Base-by-base conservation (phyloP, 2,113 vertebrate species). In the Brachyhypopomus occidentalis region DNA sequence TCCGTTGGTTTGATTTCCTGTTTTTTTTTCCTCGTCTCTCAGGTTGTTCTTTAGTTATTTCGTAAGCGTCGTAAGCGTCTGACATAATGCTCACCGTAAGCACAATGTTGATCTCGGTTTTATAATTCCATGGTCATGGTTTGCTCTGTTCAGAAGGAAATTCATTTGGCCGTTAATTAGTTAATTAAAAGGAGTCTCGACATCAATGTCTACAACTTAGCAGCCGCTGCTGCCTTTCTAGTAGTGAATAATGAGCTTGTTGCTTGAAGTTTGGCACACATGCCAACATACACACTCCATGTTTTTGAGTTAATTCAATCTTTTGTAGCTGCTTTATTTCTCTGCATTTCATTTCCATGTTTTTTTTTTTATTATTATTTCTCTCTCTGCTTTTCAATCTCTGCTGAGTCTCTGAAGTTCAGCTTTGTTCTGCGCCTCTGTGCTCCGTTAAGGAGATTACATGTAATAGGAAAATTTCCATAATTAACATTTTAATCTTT, bases 401-500 rank as follows among this genome's bases (percentile, higher is more conserved):
- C 72, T 34, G 86, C 79, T 74, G 86, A 74, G 77, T 80, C 58
- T 87, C 80, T 86, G 67, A 88, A 92, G 85, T 89, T 84, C 80
- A 85, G 85, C 80, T 87, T 87, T 89, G 89, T 91, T 92, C 73
- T 66, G 19, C 62, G 9, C 59, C 67, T 59, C 84, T 83, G 84
- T 89, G 81, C 84, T 84, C 67, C 11, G 79, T 76, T 83, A 56
- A 48, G 81, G 79, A 90, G 90, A 93, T 92, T 91, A 92, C 89
- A 89, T 91, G 86, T 92, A 91, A 91, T 89, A 81, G 85, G 86
- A 85, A 25, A 82, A 79, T 85, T 9, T 85, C 85, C 81, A 89
- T 92, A 93, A 92, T 92, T 92, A 90, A 62, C 81, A 70, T 67
- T 78, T 90, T 90, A 92, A 92, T 94, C 91, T 90, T 55, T 64